phyloP scores from a whole-genome alignment of 2,888 invertebrate species.

The Amiota mariae region DNA sequence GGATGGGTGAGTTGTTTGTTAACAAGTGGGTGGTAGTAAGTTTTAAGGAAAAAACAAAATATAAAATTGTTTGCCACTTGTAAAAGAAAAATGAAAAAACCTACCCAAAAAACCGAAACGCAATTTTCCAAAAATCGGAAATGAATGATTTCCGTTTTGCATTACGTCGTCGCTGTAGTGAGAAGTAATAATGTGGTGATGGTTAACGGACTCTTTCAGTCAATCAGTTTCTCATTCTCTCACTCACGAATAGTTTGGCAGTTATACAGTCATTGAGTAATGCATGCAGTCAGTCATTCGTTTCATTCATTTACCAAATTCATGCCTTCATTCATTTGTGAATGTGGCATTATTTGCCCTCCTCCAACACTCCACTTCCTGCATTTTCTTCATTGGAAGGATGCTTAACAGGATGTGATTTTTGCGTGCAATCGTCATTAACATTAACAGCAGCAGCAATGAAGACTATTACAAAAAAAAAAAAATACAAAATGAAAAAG shows the following conservation, averaged over 20 bases:
- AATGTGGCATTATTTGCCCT: slow-evolving; percentile 11
- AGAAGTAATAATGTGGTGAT: slow-evolving; percentile 59
- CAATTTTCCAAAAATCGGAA: slow-evolving; percentile 46
- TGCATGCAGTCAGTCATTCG: not conserved
- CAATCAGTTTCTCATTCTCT: not conserved
- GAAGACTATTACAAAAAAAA: no score
- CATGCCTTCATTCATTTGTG: slow-evolving; percentile 26
- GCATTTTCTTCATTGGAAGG: not conserved
- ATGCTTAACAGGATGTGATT: slow-evolving; percentile 14
- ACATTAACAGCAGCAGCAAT: not conserved
- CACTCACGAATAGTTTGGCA: not conserved
- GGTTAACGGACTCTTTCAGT: slow-evolving; percentile 45
- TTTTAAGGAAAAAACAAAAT: no score
- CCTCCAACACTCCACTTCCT: not conserved
- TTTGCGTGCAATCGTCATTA: slow-evolving; percentile 28
- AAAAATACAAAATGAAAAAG: no score
- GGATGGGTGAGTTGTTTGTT: not conserved
- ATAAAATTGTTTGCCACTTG: slow-evolving; percentile 34
- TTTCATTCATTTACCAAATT: slow-evolving; percentile 16
- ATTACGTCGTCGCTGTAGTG: slow-evolving; percentile 48
- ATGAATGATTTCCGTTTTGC: slow-evolving; percentile 59
- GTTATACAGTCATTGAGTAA: no score
- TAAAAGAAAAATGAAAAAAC: slow-evolving; percentile 54
- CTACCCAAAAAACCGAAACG: slow-evolving; percentile 51
- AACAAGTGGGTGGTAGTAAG: no score